These are phyloP conservation scores for Idaea biselata DNA, from an alignment of 2,888 invertebrate species.

Conservation along the genomic window DNA sequence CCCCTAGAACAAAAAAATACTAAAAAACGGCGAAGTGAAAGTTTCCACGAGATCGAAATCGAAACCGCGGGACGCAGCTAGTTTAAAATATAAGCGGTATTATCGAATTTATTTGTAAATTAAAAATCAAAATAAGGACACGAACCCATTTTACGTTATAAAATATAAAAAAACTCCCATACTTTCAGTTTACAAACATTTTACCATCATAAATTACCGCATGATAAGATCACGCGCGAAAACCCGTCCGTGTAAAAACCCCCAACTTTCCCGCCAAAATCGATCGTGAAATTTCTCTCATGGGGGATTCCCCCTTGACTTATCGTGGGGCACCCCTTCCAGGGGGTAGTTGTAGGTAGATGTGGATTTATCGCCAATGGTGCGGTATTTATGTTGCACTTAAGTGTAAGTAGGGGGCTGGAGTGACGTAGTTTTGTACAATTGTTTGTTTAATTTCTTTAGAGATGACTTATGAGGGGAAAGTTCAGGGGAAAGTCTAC, in stretches of 20 bases:
- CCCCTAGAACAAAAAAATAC: too few species aligned
- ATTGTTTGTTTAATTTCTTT: not conserved
- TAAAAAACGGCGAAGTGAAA: too few species aligned
- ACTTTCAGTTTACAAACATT: too few species aligned
- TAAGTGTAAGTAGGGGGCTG: constrained; percentile 33
- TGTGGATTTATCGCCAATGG: constrained; percentile 59
- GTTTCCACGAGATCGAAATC: too few species aligned
- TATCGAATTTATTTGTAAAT: too few species aligned
- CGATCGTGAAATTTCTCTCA: constrained; percentile 28
- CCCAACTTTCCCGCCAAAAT: constrained; percentile 17
- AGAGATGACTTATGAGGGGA: not conserved
- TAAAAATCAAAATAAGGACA: too few species aligned
- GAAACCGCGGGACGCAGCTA: too few species aligned
- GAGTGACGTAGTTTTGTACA: constrained; percentile 4
- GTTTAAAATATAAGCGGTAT: too few species aligned
- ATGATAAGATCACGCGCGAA: not conserved
- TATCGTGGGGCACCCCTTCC: constrained; percentile 47
- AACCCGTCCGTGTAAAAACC: constrained; percentile 10
- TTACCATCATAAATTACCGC: too few species aligned
- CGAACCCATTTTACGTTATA: too few species aligned
- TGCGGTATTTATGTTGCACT: constrained; percentile 58
- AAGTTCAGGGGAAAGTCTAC: too few species aligned
- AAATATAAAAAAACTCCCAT: too few species aligned
- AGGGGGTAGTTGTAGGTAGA: constrained; percentile 53
- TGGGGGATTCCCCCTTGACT: constrained; percentile 54